phyloP scores from a whole-genome alignment of 1,140 invertebrate genomes.

The Drosophila saltans region DNA sequence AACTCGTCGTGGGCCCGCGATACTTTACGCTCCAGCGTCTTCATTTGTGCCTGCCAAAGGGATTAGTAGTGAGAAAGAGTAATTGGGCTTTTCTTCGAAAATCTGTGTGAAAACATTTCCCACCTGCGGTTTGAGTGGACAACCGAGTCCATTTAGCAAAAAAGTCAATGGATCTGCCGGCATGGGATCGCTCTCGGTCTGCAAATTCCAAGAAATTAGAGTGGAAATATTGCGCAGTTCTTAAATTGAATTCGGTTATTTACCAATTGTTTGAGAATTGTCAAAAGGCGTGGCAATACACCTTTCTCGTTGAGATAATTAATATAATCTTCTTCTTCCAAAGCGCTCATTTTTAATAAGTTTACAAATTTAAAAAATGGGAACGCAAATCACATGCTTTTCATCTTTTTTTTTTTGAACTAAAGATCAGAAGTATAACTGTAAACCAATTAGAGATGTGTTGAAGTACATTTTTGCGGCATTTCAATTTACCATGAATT shows the following conservation, averaged over 20 bases:
- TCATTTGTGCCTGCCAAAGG: slow-evolving; percentile 54
- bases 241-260: background rate
- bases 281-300: slow-evolving; percentile 44
- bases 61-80: background rate
- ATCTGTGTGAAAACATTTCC: background rate
- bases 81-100: background rate
- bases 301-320: slow-evolving; percentile 44
- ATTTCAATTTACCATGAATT: background rate
- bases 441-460: slow-evolving; percentile 8
- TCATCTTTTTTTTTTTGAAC: background rate
- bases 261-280: slow-evolving; percentile 51
- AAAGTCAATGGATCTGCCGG: slow-evolving; percentile 55
- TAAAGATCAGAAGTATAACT: slow-evolving; percentile 20
- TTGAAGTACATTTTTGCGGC: background rate
- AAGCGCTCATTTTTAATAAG: slow-evolving; percentile 37
- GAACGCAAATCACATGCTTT: slow-evolving; percentile 1
- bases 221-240: background rate
- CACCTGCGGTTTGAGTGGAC: slow-evolving; percentile 62
- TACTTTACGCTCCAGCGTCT: slow-evolving; percentile 60
- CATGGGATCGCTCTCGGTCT: slow-evolving; percentile 30
- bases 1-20: slow-evolving; percentile 62
- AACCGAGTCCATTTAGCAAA: slow-evolving; percentile 47
- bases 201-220: background rate
- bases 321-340: slow-evolving; percentile 43
- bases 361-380: background rate